phyloP scores from a whole-genome alignment of 2,113 vertebrate genomes.

The Copsychus sechellarum region DNA sequence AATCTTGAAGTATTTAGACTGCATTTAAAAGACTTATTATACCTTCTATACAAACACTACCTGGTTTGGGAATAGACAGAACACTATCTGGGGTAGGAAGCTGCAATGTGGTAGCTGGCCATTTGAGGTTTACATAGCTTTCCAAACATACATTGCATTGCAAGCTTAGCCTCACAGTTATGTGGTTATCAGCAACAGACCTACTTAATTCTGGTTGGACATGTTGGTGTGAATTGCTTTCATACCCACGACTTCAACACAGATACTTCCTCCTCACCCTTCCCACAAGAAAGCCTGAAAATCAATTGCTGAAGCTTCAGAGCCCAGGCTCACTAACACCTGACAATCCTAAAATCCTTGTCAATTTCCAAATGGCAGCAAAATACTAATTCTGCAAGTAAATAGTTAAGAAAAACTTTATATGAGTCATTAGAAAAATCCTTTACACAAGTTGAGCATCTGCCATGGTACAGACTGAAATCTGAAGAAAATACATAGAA shows the following conservation, averaged over 20 bases:
- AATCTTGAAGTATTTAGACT: background rate
- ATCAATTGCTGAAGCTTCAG: background rate
- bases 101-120: accelerated
- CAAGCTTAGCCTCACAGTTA: background rate
- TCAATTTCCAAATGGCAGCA: background rate
- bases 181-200: background rate
- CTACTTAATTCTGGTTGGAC: background rate
- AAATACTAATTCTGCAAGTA: background rate
- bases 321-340: background rate
- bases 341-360: background rate
- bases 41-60: background rate
- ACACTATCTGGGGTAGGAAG: background rate
- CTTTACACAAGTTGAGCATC: background rate
- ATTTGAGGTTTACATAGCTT: background rate
- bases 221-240: background rate
- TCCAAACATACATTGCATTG: background rate
- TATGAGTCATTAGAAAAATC: background rate
- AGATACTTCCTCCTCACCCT: background rate
- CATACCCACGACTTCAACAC: background rate
- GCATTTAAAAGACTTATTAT: background rate
- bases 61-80: background rate
- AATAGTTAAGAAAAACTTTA: background rate
- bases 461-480: background rate
- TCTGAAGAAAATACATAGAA: background rate
- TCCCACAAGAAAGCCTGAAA: background rate